Percentiles rank a stretch among this genome's conserved stretches.
Evolutionary conservation across 1,140 invertebrate genomes (phyloP).

Genomic region (Aphelenchoides avenae): DNA sequence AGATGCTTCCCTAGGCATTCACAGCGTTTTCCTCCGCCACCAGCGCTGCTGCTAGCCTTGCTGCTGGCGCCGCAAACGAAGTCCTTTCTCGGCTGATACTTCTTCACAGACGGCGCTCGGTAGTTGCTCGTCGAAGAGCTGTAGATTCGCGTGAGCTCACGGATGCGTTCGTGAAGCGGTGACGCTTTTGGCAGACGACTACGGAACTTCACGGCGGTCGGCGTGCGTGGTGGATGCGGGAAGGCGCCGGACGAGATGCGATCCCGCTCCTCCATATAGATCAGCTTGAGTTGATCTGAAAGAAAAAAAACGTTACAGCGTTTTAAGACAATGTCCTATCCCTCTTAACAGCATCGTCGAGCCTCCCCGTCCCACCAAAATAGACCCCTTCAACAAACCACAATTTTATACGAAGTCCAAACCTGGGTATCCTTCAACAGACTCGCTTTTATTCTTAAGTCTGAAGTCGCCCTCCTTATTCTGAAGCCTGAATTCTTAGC

Average conservation of each 20-base stretch:
- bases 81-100: neutral
- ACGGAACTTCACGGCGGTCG: conserved; percentile 4
- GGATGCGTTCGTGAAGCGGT: conserved; percentile 4
- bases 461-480: too few species aligned
- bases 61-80: neutral
- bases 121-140: neutral
- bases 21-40: conserved; percentile 24
- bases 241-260: conserved; percentile 20
- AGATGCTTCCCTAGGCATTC: neutral
- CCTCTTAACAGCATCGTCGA: too few species aligned
- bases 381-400: too few species aligned
- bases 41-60: neutral
- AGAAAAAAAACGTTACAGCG: too few species aligned
- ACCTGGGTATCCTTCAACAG: too few species aligned
- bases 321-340: too few species aligned
- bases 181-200: conserved; percentile 7
- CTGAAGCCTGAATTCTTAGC: too few species aligned
- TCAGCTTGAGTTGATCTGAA: conserved; percentile 56
- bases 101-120: neutral
- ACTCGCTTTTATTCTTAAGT: too few species aligned
- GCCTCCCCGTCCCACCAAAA: too few species aligned
- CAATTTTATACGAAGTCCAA: too few species aligned
- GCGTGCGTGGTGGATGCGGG: conserved; percentile 6
- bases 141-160: neutral
- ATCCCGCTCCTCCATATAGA: conserved; percentile 52